Base-by-base conservation (phyloP, 2,113 vertebrate genomes). In the Empidonax traillii region DNA sequence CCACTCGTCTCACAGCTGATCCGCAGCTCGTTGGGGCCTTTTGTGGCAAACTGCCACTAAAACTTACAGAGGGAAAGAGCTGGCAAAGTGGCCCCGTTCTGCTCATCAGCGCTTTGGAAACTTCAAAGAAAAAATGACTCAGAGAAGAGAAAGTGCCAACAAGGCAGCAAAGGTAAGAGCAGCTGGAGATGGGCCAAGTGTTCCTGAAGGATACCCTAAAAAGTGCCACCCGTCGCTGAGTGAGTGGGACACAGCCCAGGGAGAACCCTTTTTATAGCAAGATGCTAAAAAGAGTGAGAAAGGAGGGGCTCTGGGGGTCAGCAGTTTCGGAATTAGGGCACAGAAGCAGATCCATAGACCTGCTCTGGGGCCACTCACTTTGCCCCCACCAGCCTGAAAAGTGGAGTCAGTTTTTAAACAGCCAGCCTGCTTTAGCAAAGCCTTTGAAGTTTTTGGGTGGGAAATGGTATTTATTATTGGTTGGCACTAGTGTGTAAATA, bases 1-100 rank as follows among this genome's bases (percentile, higher is more conserved):
- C 2, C 7, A 1, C 30, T 41, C 3, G 0, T 46, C 21, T n/a
- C 62, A n/a, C n/a, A 68, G 62, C n/a, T 7, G 0, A 67, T 15
- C 31, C 2, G 24, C 56, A 56, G 51, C 59, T 76, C 9, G 18
- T 39, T 37, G 39, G 23, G 15, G 62, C 5, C 1, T 25, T 88
- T 51, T 30, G 43, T 55, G 39, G 52, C 76, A 81, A 62, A 89
- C 7, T 37, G 22, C 59, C 82, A 83, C 43, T 81, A 83, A 46
- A 63, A n/a, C 46, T 85, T 8, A 49, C 37, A 39, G 28, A 82
- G 58, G 58, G 69, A 74, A 52, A 43, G 76, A 76, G 13, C 15
- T 61, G 91, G 62, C 68, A 69, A 77, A 65, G 19, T 12, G 69
- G 23, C n/a, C 85, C 10, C 46, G 10, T 68, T 84, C 81, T 76